These are phyloP conservation scores for Amazona ochrocephala DNA, from an alignment of 2,797 vertebrate genomes.

Conservation along the genomic window DNA sequence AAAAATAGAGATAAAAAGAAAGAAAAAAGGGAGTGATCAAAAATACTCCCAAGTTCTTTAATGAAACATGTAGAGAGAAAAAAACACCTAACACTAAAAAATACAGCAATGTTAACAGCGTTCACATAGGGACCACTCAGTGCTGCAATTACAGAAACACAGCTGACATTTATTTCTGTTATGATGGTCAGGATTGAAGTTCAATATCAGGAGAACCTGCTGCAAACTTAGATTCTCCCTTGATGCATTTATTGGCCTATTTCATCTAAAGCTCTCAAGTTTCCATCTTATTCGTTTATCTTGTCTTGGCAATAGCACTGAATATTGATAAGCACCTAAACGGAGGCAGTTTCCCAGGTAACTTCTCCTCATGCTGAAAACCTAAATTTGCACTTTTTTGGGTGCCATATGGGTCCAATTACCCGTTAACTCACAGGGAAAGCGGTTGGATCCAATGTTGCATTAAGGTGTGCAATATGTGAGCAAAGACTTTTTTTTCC, in stretches of 20 bases:
- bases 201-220: neutral
- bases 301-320: neutral
- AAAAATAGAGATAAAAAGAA: neutral
- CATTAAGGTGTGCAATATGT: neutral
- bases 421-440: neutral
- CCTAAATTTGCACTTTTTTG: slow-evolving; percentile 38
- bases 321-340: slow-evolving; percentile 14
- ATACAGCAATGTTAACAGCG: neutral
- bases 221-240: neutral
- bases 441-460: neutral
- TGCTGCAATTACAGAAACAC: neutral
- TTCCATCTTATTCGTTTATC: slow-evolving; percentile 7
- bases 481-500: slow-evolving; percentile 31
- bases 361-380: neutral
- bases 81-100: fast-evolving
- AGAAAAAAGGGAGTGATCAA: fast-evolving
- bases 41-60: neutral
- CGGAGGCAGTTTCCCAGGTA: slow-evolving; percentile 53
- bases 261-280: neutral
- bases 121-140: neutral
- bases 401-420: slow-evolving; percentile 38
- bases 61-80: fast-evolving
- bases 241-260: neutral
- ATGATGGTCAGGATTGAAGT: neutral
- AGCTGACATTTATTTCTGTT: neutral